phyloP scores from a whole-genome alignment of 2,888 invertebrate species.

The Lasioglossum calceatum region DNA sequence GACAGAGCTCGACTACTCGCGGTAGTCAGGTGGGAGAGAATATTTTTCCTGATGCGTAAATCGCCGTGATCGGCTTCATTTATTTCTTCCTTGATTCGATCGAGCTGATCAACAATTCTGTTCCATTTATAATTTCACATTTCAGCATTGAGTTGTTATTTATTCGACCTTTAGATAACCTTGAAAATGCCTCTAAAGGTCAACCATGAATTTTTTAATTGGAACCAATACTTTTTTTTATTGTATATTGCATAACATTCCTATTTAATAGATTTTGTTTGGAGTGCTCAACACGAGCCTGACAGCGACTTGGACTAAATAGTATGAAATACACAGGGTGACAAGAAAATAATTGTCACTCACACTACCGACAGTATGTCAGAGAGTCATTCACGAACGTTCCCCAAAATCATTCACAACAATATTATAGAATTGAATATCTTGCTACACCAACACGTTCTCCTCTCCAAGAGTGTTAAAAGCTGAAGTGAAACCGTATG shows the following conservation, averaged over 20 bases:
- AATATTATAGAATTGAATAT: not conserved
- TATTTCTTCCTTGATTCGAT: constrained; percentile 1
- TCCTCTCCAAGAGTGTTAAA: not conserved
- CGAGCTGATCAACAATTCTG: not conserved
- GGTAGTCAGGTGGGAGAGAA: not conserved
- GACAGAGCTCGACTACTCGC: not conserved
- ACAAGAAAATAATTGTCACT: not conserved
- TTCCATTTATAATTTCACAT: too few species aligned
- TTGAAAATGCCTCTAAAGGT: too few species aligned
- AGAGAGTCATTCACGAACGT: too few species aligned
- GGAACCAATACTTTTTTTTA: too few species aligned
- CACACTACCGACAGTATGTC: not conserved
- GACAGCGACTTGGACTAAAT: too few species aligned
- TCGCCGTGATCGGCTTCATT: not conserved
- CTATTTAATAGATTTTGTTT: too few species aligned
- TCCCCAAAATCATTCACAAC: not conserved
- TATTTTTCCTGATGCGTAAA: not conserved
- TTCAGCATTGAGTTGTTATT: too few species aligned
- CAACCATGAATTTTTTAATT: too few species aligned
- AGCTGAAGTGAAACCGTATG: not conserved
- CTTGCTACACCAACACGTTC: not conserved
- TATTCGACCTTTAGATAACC: too few species aligned
- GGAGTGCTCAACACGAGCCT: too few species aligned
- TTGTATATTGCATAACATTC: too few species aligned
- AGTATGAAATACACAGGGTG: not conserved